phyloP scores from a whole-genome alignment of 2,888 invertebrate genomes.

The Lepetodrilus schrolli region DNA sequence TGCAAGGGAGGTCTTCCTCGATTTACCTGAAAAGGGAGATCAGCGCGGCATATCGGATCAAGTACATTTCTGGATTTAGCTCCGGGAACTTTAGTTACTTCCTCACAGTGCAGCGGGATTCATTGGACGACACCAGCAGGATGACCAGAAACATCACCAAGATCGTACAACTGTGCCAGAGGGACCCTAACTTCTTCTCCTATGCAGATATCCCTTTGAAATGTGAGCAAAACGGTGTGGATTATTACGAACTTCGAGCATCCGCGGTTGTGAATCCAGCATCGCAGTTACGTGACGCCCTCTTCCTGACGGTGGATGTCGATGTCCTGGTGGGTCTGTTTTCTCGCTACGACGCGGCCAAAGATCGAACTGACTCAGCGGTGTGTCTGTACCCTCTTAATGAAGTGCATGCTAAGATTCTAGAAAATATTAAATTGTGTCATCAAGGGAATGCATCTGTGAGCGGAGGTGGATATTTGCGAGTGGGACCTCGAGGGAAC shows the following conservation, averaged over 20 bases:
- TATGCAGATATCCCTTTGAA: slow-evolving; percentile 98
- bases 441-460: slow-evolving; percentile 52
- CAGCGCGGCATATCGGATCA: slow-evolving; percentile 53
- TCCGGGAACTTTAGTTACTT: slow-evolving; percentile 67
- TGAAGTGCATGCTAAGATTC: slow-evolving; percentile 55
- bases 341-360: slow-evolving; percentile 79
- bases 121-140: slow-evolving; percentile 70
- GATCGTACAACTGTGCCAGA: slow-evolving; percentile 94
- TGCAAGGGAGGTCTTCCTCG: slow-evolving; percentile 50
- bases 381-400: slow-evolving; percentile 66
- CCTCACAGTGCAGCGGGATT: slow-evolving; percentile 89
- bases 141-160: slow-evolving; percentile 82
- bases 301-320: slow-evolving; percentile 49
- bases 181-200: slow-evolving; percentile 96
- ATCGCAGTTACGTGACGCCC: slow-evolving; percentile 87
- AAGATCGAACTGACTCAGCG: slow-evolving; percentile 54
- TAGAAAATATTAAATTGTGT: slow-evolving; percentile 62
- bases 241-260: slow-evolving; percentile 93
- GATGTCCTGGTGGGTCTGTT: slow-evolving; percentile 80
- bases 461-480: slow-evolving; percentile 60
- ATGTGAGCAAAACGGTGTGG: slow-evolving; percentile 79
- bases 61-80: slow-evolving; percentile 69
- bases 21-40: slow-evolving; percentile 56
- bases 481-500: slow-evolving; percentile 46
- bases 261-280: slow-evolving; percentile 95